These are phyloP conservation scores for Myopa tessellatipennis DNA, from an alignment of 2,888 invertebrate species.

Conservation along the genomic window DNA sequence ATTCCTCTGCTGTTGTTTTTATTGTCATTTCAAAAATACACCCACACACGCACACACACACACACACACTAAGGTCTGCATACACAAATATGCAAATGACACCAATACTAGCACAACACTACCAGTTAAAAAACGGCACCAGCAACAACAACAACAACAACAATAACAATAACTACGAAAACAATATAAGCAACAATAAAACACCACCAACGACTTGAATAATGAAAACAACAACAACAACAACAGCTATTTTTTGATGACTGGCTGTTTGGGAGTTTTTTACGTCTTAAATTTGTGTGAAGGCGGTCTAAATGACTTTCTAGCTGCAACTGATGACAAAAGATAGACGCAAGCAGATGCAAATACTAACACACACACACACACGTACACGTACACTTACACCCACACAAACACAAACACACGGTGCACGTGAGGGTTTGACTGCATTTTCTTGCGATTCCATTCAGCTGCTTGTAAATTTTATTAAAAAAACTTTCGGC, in stretches of 20 bases:
- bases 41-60: background rate
- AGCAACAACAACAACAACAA: background rate
- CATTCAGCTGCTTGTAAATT: background rate
- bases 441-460: background rate
- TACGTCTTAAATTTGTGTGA: background rate
- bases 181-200: background rate
- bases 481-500: background rate
- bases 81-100: conserved; percentile 18
- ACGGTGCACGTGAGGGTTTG: background rate
- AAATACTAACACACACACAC: conserved; percentile 1
- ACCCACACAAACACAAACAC: conserved; percentile 15
- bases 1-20: conserved; percentile 4
- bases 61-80: background rate
- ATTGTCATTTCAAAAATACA: conserved; percentile 6
- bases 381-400: conserved; percentile 15
- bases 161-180: background rate
- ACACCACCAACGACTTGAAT: too few relatives aligned
- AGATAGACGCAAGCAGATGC: background rate
- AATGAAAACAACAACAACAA: background rate
- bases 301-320: background rate
- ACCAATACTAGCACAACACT: background rate
- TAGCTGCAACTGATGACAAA: conserved; percentile 3
- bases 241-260: background rate
- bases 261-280: background rate
- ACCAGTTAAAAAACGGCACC: background rate